A percentile compares a stretch with the other conserved stretches of the same genome.
These are phyloP conservation scores for Anisognathus igniventris DNA, from an alignment of 2,797 vertebrate species.

Conservation along the genomic window DNA sequence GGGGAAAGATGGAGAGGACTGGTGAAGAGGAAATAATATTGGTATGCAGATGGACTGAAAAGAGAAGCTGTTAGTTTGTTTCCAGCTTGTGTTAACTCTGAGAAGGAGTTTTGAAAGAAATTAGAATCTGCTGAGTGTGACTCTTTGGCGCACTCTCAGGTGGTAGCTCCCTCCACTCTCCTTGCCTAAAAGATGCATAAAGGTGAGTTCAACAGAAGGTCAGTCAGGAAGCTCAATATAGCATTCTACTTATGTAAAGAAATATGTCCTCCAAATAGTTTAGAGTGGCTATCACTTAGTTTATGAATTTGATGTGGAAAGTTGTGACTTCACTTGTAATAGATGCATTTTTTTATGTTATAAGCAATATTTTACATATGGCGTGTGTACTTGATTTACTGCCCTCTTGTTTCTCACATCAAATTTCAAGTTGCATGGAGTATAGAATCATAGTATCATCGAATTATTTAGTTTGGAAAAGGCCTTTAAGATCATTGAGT, in stretches of 20 bases:
- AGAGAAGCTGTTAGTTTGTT: not conserved
- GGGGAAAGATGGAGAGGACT: not conserved
- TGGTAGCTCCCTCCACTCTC: not conserved
- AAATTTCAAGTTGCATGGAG: not conserved
- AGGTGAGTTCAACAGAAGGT: not conserved
- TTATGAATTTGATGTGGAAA: not conserved
- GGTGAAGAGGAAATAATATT: not conserved
- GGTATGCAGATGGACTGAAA: not conserved
- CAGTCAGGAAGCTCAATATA: not conserved
- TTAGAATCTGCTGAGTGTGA: not conserved
- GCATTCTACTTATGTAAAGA: not conserved
- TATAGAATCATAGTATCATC: not conserved
- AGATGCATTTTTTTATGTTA: not conserved
- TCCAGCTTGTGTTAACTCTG: not conserved
- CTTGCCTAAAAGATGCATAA: not conserved
- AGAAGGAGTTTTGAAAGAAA: not conserved
- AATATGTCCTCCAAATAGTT: not conserved
- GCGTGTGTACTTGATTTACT: not conserved
- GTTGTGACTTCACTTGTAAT: not conserved
- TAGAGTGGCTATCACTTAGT: not conserved
- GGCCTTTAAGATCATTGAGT: not conserved
- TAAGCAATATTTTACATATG: not conserved
- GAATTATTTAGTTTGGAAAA: not conserved
- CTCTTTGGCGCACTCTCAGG: not conserved
- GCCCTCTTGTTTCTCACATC: fast-evolving